Evolutionary conservation across 2,888 invertebrate genomes (phyloP).

Genomic region (Rotaria macrura): DNA sequence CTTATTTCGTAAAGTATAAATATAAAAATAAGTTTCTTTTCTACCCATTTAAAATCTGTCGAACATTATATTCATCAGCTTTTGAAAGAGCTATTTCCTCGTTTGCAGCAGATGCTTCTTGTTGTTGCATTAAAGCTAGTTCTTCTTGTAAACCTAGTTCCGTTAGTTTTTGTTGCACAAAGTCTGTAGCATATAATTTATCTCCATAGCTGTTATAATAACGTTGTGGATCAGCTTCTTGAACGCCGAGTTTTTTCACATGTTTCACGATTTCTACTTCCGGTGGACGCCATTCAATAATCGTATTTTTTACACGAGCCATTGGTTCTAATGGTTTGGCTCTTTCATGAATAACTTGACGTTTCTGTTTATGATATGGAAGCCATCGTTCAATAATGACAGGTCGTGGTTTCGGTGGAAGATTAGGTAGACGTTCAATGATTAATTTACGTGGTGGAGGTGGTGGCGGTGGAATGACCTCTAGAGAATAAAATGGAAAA

Average conservation of each 20-base stretch:
- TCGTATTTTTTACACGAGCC: conserved; percentile 22
- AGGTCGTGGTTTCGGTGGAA: conserved; percentile 31
- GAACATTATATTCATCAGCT: not conserved
- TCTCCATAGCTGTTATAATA: conserved; percentile 22
- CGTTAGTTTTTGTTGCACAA: conserved; percentile 5
- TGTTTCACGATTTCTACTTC: conserved; percentile 28
- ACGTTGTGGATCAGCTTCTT: conserved; percentile 23
- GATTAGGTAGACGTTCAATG: conserved; percentile 27
- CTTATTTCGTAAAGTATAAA: no score
- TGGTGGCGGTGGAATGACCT: conserved; percentile 11
- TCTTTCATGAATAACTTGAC: conserved; percentile 27
- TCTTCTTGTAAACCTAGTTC: conserved; percentile 19
- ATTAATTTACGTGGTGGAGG: conserved; percentile 33
- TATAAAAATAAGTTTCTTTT: no score
- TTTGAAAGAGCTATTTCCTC: not conserved
- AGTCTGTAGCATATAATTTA: conserved; percentile 11
- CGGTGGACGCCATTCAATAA: conserved; percentile 30
- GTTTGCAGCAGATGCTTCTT: not conserved
- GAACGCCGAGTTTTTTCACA: conserved; percentile 26
- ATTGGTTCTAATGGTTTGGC: conserved; percentile 21
- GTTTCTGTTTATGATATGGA: conserved; percentile 28
- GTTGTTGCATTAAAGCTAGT: not conserved
- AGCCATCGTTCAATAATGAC: conserved; percentile 33
- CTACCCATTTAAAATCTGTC: not conserved
- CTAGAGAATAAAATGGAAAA: not conserved